Evolutionary conservation across 2,797 vertebrate genomes (phyloP).

Genomic region (Coilia nasus): DNA sequence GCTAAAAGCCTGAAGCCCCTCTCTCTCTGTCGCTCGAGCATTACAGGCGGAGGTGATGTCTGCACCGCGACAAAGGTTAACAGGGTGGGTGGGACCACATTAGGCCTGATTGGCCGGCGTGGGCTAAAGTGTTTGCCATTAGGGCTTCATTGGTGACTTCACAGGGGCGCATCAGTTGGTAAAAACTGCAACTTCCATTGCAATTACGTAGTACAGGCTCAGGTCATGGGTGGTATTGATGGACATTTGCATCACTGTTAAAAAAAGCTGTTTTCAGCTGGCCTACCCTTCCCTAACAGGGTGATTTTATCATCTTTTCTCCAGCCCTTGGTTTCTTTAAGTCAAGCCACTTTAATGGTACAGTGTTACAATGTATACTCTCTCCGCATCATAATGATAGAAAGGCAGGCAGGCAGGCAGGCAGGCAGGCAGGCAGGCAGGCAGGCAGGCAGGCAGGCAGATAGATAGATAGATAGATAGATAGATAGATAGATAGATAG

Average conservation of each 20-base stretch:
- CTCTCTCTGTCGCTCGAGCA: neutral
- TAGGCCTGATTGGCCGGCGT: neutral
- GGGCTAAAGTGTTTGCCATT: conserved; percentile 1
- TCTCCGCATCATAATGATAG: no score
- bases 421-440: no score
- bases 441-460: no score
- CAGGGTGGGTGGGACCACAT: conserved; percentile 5
- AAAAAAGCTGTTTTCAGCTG: neutral
- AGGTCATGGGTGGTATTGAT: neutral
- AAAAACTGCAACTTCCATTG: neutral
- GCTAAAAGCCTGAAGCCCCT: neutral
- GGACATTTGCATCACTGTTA: neutral
- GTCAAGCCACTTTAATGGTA: no score
- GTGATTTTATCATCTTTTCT: neutral
- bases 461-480: no score
- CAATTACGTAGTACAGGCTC: neutral
- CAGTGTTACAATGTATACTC: no score
- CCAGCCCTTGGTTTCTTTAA: neutral
- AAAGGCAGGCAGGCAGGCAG: no score
- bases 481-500: no score
- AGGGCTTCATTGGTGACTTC: neutral
- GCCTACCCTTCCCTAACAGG: neutral
- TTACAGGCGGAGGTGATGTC: neutral
- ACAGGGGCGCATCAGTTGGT: neutral
- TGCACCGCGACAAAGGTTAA: conserved; percentile 4